Conservation (phyloP, 1,140 invertebrate genomes). For the Thaumatotibia leucotreta region DNA sequence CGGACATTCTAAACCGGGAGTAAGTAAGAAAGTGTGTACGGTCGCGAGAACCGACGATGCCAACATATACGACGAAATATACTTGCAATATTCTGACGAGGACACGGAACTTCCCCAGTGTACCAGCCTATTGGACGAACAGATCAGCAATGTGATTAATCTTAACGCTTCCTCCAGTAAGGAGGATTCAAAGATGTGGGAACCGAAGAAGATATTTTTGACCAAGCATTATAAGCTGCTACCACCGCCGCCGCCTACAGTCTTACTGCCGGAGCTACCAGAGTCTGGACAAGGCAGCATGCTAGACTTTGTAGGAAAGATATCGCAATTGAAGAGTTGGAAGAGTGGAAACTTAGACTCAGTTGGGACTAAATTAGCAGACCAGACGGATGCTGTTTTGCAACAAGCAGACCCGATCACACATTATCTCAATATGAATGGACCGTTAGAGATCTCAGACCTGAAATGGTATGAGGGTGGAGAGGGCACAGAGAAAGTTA, state of each 20-base stretch:
- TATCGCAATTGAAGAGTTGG: conserved; percentile 64
- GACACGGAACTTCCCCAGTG: conserved; percentile 70
- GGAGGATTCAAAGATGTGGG: conserved; percentile 66
- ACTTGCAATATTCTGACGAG: conserved; percentile 71
- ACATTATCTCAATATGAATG: conserved; percentile 63
- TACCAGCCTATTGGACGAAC: conserved; percentile 63
- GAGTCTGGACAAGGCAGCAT: conserved; percentile 52
- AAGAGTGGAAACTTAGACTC: conserved; percentile 58
- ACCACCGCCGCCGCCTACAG: conserved; percentile 51
- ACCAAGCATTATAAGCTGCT: conserved; percentile 61
- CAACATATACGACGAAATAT: conserved; percentile 71
- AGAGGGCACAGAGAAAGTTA: conserved; percentile 54
- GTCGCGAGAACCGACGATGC: conserved; percentile 58
- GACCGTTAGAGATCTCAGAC: conserved; percentile 64
- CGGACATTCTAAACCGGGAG: conserved; percentile 64
- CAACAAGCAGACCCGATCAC: conserved; percentile 52
- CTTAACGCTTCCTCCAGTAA: conserved; percentile 69
- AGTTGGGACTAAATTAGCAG: conserved; percentile 58
- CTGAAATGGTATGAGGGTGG: conserved; percentile 65
- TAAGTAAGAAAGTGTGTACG: conserved; percentile 68
- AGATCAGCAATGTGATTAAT: conserved; percentile 70
- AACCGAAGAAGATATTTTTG: conserved; percentile 59
- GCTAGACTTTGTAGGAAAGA: conserved; percentile 57
- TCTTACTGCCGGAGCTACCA: conserved; percentile 52
- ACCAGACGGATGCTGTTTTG: conserved; percentile 56